These are phyloP conservation scores for Ophraella communa DNA, from an alignment of 2,888 invertebrate genomes.

Conservation along the genomic window DNA sequence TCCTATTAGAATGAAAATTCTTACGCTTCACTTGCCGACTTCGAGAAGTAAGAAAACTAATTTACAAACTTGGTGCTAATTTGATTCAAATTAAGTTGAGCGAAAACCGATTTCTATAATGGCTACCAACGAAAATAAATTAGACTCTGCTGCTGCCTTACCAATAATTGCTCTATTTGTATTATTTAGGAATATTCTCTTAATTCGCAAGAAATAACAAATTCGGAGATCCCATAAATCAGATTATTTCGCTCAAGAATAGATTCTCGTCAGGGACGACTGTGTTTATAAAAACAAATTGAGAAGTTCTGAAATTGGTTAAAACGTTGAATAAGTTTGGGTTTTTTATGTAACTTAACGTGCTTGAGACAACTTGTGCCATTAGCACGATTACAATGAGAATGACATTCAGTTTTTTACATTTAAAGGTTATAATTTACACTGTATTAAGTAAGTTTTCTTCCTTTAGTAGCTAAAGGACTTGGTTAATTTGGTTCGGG, in stretches of 20 bases:
- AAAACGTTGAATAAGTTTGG: too few species aligned
- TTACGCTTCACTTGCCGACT: constrained; percentile 52
- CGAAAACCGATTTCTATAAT: constrained; percentile 50
- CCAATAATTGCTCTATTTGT: constrained; percentile 40
- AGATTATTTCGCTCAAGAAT: neutral
- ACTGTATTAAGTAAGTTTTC: too few species aligned
- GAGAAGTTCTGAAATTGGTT: too few species aligned
- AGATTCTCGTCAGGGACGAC: too few species aligned
- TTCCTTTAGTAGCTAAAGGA: too few species aligned
- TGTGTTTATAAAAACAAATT: neutral
- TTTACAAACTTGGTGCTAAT: constrained; percentile 57
- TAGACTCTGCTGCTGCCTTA: constrained; percentile 35
- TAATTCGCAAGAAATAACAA: neutral
- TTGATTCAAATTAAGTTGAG: constrained; percentile 57
- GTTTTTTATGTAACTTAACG: too few species aligned
- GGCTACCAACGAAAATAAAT: constrained; percentile 39
- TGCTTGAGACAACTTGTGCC: too few species aligned
- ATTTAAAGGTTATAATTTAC: too few species aligned
- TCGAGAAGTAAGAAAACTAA: constrained; percentile 54
- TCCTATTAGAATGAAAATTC: constrained; percentile 56
- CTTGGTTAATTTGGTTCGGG: too few species aligned
- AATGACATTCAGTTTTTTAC: too few species aligned
- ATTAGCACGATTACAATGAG: too few species aligned
- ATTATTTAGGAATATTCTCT: constrained; percentile 12
- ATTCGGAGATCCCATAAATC: neutral